Conservation (phyloP, 2,888 invertebrate species). For the Aromia moschata region DNA sequence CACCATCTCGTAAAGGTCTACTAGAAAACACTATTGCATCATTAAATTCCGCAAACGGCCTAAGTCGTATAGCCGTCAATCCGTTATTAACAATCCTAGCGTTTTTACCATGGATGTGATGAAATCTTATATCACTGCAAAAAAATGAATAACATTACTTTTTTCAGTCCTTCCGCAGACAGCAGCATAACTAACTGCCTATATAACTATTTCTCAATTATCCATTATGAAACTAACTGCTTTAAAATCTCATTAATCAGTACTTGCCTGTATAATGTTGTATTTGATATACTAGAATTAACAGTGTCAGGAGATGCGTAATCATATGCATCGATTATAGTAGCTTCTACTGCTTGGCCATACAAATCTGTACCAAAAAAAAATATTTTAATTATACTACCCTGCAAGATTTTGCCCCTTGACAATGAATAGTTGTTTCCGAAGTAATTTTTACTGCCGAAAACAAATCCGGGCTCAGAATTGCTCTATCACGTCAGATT, state of each 20-base stretch:
- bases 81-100: constrained; percentile 86
- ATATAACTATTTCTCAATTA: no score
- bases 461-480: no score
- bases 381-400: no score
- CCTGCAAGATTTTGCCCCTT: no score
- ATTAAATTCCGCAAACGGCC: constrained; percentile 92
- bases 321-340: constrained; percentile 79
- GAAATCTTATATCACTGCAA: constrained; percentile 82
- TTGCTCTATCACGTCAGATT: no score
- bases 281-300: constrained; percentile 79
- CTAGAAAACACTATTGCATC: constrained; percentile 93
- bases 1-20: constrained; percentile 86
- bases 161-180: no score
- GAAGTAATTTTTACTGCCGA: no score
- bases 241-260: no score
- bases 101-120: constrained; percentile 89
- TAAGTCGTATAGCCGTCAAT: constrained; percentile 84
- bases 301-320: constrained; percentile 78
- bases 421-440: no score
- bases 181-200: no score
- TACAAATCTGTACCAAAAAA: no score
- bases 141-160: constrained; percentile 7
- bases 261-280: constrained; percentile 71
- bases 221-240: no score
- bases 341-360: constrained; percentile 93